A percentile compares a stretch with the other conserved stretches of the same genome.
Conservation (phyloP, 92 coral and sea anemone genomes). For the Epizoanthus ramosus region DNA sequence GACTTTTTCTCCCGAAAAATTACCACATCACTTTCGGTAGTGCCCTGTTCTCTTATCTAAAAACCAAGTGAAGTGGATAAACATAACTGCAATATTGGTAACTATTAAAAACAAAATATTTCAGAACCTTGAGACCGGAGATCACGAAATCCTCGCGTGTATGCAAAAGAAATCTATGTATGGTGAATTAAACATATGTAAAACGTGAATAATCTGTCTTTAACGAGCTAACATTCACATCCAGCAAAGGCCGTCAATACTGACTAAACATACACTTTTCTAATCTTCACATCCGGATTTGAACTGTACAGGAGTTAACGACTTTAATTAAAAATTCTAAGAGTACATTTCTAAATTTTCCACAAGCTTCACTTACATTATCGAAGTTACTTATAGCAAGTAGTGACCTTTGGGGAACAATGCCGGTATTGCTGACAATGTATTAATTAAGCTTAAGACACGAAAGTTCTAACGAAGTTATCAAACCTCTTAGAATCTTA, state of each 20-base stretch:
- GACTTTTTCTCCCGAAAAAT: neutral
- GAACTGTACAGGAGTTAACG: too few relatives aligned
- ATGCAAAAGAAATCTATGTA: neutral
- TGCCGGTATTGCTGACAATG: neutral
- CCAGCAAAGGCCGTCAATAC: neutral
- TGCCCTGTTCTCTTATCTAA: neutral
- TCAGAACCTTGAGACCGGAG: neutral
- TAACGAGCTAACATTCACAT: neutral
- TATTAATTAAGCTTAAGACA: constrained; percentile 24
- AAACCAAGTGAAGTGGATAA: neutral
- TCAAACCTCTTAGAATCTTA: neutral
- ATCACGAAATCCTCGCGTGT: neutral
- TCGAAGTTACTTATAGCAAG: too few relatives aligned
- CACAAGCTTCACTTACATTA: too few relatives aligned
- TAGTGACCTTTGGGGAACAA: neutral
- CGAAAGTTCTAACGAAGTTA: constrained; percentile 5
- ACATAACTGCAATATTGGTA: neutral
- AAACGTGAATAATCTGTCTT: neutral
- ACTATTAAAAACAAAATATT: neutral
- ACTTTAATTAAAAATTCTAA: too few relatives aligned
- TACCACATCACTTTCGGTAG: neutral
- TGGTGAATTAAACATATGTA: neutral
- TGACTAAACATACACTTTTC: neutral
- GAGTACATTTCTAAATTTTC: too few relatives aligned
- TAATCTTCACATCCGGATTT: neutral